phyloP scores from a whole-genome alignment of 2,888 invertebrate genomes.

The Chymomyza fuscimana region DNA sequence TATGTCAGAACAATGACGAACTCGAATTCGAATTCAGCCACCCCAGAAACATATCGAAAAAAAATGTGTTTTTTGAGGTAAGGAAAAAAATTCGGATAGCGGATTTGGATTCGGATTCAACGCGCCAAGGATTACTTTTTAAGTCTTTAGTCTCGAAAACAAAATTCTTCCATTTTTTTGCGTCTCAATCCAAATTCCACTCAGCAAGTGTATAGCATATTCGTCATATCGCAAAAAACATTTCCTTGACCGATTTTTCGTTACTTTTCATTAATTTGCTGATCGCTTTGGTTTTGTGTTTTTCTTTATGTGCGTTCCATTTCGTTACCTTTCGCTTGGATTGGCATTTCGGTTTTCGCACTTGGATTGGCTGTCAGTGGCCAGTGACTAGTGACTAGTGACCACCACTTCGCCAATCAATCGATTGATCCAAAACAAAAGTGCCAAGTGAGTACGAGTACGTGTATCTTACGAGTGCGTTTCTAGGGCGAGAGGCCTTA shows the following conservation, averaged over 20 bases:
- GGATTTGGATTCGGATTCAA: no score
- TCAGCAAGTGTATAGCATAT: background rate
- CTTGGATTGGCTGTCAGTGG: constrained; percentile 30
- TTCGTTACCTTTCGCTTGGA: constrained; percentile 20
- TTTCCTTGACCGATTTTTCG: background rate
- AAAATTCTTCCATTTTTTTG: background rate
- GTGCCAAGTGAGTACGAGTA: background rate
- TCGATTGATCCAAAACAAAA: constrained; percentile 24
- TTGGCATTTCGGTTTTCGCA: constrained; percentile 35
- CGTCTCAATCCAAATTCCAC: no score
- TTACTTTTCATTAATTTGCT: constrained; percentile 4
- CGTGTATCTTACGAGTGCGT: no score
- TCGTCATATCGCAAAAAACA: background rate
- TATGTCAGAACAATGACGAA: no score
- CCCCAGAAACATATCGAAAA: no score
- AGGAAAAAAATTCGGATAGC: no score
- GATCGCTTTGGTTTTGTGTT: background rate
- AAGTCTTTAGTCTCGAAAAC: no score
- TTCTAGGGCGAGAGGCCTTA: background rate
- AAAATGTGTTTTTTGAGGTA: no score
- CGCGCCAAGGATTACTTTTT: no score
- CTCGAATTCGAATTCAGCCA: no score
- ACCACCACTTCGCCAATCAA: constrained; percentile 42
- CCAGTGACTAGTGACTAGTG: constrained; percentile 17
- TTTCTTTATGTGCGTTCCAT: constrained; percentile 11